Percentiles rank a stretch among this genome's conserved stretches.
Conservation (phyloP, 2,797 vertebrate genomes). For the Enteromius radiatus region DNA sequence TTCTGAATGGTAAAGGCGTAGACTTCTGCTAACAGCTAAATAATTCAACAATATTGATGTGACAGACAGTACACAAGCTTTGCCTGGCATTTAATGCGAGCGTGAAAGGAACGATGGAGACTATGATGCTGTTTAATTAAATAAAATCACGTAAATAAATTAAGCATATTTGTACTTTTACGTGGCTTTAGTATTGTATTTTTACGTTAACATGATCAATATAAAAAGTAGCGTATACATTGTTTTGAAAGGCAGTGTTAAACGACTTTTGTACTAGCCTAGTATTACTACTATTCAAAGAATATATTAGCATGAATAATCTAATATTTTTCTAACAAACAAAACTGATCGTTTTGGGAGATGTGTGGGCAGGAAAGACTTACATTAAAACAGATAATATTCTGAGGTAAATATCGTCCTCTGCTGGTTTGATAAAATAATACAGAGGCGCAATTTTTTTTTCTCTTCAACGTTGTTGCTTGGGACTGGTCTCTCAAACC, state of each 20-base stretch:
- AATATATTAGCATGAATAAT: background rate
- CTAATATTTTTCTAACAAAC: background rate
- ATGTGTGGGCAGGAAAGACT: background rate
- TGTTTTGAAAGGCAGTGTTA: background rate
- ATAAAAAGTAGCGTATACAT: background rate
- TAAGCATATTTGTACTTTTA: background rate
- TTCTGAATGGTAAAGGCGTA: conserved; percentile 5
- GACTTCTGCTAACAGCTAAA: conserved; percentile 17
- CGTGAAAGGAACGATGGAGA: background rate
- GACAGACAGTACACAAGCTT: conserved; percentile 3
- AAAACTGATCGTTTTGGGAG: background rate
- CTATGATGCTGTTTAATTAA: background rate
- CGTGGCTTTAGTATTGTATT: background rate
- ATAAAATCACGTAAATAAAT: background rate
- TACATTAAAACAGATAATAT: background rate
- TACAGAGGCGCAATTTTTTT: background rate
- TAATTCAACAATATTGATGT: conserved; percentile 49
- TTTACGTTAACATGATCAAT: background rate
- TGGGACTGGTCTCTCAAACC: background rate
- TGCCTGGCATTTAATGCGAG: background rate
- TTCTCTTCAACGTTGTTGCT: background rate
- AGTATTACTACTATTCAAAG: background rate
- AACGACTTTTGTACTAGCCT: background rate
- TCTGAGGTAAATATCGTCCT: background rate
- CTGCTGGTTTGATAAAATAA: background rate